Percentiles rank a stretch among this genome's conserved stretches.
Conservation (phyloP, 2,797 vertebrate genomes). For the Acanthurus lineatus region DNA sequence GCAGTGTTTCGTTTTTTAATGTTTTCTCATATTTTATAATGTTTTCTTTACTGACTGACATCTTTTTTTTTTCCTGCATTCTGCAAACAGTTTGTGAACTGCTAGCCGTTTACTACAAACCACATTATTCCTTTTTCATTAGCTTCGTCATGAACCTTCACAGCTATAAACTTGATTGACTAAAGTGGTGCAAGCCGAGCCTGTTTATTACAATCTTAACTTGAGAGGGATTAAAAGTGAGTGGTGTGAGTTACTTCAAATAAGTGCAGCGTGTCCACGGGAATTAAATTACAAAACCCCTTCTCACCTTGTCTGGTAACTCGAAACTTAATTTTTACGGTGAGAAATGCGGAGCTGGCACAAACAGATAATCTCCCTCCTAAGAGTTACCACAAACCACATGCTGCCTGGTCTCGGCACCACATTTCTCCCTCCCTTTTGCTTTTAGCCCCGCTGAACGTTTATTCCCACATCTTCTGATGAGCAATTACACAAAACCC, state of each 20-base stretch:
- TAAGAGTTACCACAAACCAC: conserved; percentile 70
- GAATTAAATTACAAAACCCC: conserved; percentile 71
- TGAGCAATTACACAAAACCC: conserved; percentile 66
- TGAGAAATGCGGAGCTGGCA: conserved; percentile 76
- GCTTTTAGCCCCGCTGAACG: conserved; percentile 39
- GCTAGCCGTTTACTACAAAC: conserved; percentile 34
- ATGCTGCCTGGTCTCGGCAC: conserved; percentile 59
- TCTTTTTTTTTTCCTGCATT: background rate
- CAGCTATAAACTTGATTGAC: conserved; percentile 59
- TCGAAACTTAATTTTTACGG: conserved; percentile 73
- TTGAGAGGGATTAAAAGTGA: conserved; percentile 58
- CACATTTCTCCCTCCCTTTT: conserved; percentile 30
- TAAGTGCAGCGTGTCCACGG: conserved; percentile 50
- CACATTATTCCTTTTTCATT: conserved; percentile 51
- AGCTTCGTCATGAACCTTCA: conserved; percentile 55
- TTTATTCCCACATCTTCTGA: conserved; percentile 58
- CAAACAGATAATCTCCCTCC: conserved; percentile 73
- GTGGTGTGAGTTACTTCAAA: conserved; percentile 60
- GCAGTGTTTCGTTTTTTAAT: too few species aligned
- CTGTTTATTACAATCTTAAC: conserved; percentile 66
- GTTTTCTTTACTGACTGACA: background rate
- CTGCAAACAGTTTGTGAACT: background rate
- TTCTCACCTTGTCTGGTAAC: conserved; percentile 81
- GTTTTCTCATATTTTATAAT: background rate
- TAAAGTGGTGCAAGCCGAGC: conserved; percentile 56